Evolutionary conservation across 2,888 invertebrate genomes (phyloP).

Genomic region (Callinectes sapidus): DNA sequence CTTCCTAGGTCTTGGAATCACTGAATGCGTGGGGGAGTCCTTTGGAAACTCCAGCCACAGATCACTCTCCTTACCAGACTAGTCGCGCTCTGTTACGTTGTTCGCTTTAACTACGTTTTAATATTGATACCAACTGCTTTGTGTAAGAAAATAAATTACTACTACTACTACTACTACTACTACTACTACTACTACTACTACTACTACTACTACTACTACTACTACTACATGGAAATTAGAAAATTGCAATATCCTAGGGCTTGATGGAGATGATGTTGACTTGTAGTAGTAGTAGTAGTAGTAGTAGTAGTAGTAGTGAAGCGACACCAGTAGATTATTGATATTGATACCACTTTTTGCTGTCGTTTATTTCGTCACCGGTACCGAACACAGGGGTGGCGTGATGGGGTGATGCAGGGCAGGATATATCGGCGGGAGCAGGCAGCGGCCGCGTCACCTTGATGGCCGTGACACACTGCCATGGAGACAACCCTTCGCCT

Average conservation of each 20-base stretch:
- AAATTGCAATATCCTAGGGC: too few species aligned
- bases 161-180: background rate
- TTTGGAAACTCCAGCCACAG: too few species aligned
- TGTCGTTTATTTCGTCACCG: background rate
- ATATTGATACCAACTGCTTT: background rate
- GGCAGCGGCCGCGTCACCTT: background rate
- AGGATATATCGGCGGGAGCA: background rate
- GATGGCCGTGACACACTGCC: background rate
- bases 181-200: too few species aligned
- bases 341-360: background rate
- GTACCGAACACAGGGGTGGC: background rate
- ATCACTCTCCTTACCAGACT: background rate
- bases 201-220: too few species aligned
- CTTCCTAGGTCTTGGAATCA: background rate
- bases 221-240: too few species aligned
- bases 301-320: background rate
- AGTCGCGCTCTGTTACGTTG: background rate
- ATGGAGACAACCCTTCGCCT: background rate
- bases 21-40: background rate
- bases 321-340: background rate
- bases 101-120: background rate
- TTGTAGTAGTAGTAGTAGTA: background rate
- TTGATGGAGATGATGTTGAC: too few species aligned
- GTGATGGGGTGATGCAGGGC: background rate
- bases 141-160: background rate